Base-by-base conservation (phyloP, 2,113 vertebrate species). In the Colaptes auratus region DNA sequence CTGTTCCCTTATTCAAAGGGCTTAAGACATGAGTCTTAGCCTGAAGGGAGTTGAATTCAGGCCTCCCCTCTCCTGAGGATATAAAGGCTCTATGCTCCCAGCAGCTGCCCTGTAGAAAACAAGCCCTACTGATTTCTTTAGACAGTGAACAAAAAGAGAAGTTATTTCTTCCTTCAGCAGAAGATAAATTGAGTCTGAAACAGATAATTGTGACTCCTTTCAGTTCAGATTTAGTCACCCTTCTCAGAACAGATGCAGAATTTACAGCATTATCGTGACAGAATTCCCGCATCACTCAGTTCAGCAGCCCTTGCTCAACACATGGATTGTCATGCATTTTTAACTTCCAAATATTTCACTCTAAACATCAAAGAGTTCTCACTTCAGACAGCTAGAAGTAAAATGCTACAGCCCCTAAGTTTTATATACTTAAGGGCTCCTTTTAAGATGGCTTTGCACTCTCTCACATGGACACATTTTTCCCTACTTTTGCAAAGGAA, bases 151-250 rank as follows among this genome's bases (percentile, higher is more conserved):
- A 44, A 60, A 86, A 58, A 82, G 7, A 2, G 5, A 14, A 73
- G 69, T 12, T 35, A 7, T 5, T 9, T 77, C 44, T 44, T 65
- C 12, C 21, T 70, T 56, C 55, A 73, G 31, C 1, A 46, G 20
- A 72, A 35, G 20, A 33, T 25, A 91, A 39, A 55, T 18, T 14
- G 46, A 93, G 24, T 39, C 61, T 53, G 50, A 86, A 83, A 76
- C 3, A 79, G n/a, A 28, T 35, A 64, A 76, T 18, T 0, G 0
- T 48, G 46, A 77, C 2, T 5, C 1, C 23, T 78, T 66, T 74
- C 52, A 16, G 4, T 50, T 63, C 42, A 50, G 19, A 50, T 19
- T 50, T 50, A 50, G 48, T 50, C 48, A 50, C 48, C 48, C 48
- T 50, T 50, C 48, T 50, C 20, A 50, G 27, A 66, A 82, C 30